Conservation (phyloP, 53 echinoderm and acorn worm species). For the Mesocentrotus franciscanus region DNA sequence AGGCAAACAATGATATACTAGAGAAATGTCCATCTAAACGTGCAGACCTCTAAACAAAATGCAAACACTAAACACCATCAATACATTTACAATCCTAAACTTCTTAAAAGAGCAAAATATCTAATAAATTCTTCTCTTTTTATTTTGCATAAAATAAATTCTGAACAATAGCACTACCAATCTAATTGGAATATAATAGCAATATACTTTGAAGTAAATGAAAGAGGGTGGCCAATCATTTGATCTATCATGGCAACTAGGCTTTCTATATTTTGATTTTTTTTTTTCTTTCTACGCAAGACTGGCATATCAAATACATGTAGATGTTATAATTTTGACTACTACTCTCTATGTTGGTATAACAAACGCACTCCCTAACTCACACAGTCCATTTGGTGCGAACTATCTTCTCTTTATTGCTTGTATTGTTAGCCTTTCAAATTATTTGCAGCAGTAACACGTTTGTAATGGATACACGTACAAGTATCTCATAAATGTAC, state of each 20-base stretch:
- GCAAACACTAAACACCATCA: background rate
- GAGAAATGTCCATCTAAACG: background rate
- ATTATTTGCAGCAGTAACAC: constrained; percentile 12
- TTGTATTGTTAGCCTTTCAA: constrained; percentile 10
- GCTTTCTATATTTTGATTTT: background rate
- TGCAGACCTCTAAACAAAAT: background rate
- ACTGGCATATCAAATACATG: constrained; percentile 33
- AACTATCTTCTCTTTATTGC: constrained; percentile 8
- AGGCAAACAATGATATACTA: background rate
- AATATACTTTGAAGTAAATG: background rate
- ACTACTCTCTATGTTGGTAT: background rate
- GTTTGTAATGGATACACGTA: background rate
- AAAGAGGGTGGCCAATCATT: background rate
- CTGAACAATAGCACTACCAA: background rate
- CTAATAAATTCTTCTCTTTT: background rate
- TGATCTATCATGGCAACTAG: constrained; percentile 27
- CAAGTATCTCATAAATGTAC: background rate
- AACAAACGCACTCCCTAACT: background rate
- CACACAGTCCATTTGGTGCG: background rate
- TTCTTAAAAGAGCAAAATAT: background rate
- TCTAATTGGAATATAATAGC: constrained; percentile 19
- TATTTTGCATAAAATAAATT: background rate
- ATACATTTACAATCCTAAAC: background rate
- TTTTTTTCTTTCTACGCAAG: constrained; percentile 42
- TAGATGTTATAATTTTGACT: background rate